Evolutionary conservation across 2,113 vertebrate species (phyloP).

Genomic region (Xiphias gladius): DNA sequence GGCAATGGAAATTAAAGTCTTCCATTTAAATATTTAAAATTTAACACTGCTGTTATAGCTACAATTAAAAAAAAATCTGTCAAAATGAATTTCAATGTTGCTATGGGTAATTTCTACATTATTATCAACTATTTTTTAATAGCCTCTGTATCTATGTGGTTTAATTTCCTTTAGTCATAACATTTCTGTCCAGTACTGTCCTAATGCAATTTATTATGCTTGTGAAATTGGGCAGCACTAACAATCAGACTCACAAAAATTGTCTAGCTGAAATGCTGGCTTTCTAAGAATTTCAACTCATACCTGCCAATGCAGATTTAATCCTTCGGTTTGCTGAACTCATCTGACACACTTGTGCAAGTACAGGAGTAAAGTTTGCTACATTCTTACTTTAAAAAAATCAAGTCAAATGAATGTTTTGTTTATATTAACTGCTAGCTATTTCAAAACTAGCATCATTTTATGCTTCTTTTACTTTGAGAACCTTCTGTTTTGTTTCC

Average conservation of each 20-base stretch:
- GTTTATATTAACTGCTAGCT: background rate
- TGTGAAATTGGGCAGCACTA: background rate
- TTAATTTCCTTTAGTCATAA: constrained; percentile 23
- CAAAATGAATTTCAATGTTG: constrained; percentile 7
- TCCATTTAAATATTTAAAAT: background rate
- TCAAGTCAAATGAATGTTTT: background rate
- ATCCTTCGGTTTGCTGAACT: background rate
- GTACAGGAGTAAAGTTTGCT: background rate
- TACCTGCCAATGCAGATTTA: background rate
- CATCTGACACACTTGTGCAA: background rate
- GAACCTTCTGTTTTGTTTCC: background rate
- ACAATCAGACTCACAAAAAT: background rate
- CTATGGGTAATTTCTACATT: constrained; percentile 2
- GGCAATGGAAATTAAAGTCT: background rate
- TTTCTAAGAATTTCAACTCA: background rate
- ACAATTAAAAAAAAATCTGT: background rate
- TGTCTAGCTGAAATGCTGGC: background rate
- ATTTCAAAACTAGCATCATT: background rate
- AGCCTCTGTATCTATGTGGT: constrained; percentile 16
- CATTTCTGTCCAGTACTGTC: background rate
- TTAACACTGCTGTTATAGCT: background rate
- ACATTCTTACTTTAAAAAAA: background rate
- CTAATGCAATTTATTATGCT: constrained; percentile 5
- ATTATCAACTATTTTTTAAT: background rate
- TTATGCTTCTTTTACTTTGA: background rate